Conservation (phyloP, 2,797 vertebrate genomes). For the Pygocentrus nattereri region DNA sequence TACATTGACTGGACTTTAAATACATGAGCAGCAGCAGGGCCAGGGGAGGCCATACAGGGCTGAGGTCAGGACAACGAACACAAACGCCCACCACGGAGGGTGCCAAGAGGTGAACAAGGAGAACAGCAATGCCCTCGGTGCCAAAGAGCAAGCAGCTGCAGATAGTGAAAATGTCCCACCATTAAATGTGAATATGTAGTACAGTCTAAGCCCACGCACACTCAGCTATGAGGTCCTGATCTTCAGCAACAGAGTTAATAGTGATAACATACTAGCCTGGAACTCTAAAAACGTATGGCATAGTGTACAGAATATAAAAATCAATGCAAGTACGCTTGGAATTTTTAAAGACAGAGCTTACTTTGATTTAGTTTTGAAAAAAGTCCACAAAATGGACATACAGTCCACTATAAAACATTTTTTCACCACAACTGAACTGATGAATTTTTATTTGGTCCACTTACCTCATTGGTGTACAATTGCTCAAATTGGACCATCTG, state of each 20-base stretch:
- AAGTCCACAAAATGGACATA: neutral
- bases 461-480: neutral
- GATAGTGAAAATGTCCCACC: conserved; percentile 11
- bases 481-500: neutral
- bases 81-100: conserved; percentile 24
- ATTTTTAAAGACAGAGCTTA: no score
- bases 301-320: no score
- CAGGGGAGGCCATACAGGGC: conserved; percentile 50
- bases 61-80: conserved; percentile 56
- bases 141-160: neutral
- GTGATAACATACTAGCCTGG: no score
- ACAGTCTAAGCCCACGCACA: neutral
- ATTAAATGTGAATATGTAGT: neutral
- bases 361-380: neutral
- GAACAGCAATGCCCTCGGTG: neutral
- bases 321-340: no score
- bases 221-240: neutral
- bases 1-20: conserved; percentile 73
- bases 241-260: neutral
- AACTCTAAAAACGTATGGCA: no score
- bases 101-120: conserved; percentile 35
- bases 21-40: conserved; percentile 52
- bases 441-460: neutral
- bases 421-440: no score
- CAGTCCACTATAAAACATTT: no score